Evolutionary conservation across 2,113 vertebrate species (phyloP).

Genomic region (Takifugu bimaculatus): DNA sequence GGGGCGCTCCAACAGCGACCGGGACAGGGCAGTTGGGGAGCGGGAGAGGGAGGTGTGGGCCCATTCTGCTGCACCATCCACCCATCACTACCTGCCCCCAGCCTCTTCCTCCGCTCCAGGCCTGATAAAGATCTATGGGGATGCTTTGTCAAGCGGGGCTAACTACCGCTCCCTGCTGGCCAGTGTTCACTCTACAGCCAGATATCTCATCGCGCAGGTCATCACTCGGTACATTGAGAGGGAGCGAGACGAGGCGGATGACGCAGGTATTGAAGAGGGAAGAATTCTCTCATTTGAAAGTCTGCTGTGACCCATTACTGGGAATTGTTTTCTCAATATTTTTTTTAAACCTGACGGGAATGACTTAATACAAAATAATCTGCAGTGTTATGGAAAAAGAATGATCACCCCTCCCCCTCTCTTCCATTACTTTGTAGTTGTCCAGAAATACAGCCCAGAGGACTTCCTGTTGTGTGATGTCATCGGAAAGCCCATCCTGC

Average conservation of each 20-base stretch:
- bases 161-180: conserved; percentile 81
- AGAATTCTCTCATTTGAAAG: conserved; percentile 35
- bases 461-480: conserved; percentile 84
- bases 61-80: conserved; percentile 76
- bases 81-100: conserved; percentile 76
- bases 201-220: conserved; percentile 77
- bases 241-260: conserved; percentile 74
- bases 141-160: conserved; percentile 76
- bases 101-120: conserved; percentile 76
- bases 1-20: conserved; percentile 77
- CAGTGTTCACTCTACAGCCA: conserved; percentile 72
- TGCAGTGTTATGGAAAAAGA: conserved; percentile 44
- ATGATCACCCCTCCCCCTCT: conserved; percentile 14
- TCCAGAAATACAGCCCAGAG: conserved; percentile 75
- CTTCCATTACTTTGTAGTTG: conserved; percentile 64
- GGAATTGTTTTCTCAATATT: conserved; percentile 24
- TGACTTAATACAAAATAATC: conserved; percentile 53
- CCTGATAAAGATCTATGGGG: conserved; percentile 80
- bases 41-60: conserved; percentile 80
- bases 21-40: conserved; percentile 73
- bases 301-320: conserved; percentile 32
- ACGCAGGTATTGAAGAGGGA: conserved; percentile 61
- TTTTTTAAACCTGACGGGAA: conserved; percentile 24
- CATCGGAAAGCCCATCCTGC: conserved; percentile 77
- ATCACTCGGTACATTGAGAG: conserved; percentile 79